Evolutionary conservation across 1,140 invertebrate genomes (phyloP).

Genomic region (Carposina sasakii): DNA sequence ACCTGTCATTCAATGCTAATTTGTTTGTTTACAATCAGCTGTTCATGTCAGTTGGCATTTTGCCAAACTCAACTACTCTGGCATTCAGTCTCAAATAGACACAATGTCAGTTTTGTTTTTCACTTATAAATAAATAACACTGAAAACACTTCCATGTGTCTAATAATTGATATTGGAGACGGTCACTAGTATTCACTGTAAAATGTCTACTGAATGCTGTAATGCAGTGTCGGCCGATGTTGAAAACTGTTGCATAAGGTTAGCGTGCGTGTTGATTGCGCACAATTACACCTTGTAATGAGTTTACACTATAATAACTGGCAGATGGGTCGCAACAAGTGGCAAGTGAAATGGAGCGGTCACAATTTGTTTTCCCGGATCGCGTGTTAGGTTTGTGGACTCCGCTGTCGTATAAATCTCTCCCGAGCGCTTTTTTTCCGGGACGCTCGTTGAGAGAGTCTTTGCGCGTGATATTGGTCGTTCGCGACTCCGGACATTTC

Average conservation of each 20-base stretch:
- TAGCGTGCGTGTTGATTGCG: slow-evolving; percentile 39
- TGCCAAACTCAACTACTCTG: slow-evolving; percentile 54
- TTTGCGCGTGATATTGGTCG: slow-evolving; percentile 47
- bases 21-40: slow-evolving; percentile 69
- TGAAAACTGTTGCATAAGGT: slow-evolving; percentile 57
- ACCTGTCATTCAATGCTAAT: slow-evolving; percentile 43
- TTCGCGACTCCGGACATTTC: slow-evolving; percentile 60
- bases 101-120: slow-evolving; percentile 70
- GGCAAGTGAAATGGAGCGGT: slow-evolving; percentile 6
- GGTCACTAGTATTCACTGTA: slow-evolving; percentile 35
- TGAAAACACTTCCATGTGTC: background rate
- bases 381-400: background rate
- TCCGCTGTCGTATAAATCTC: no score
- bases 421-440: slow-evolving; percentile 9
- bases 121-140: slow-evolving; percentile 40
- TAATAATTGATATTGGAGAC: slow-evolving; percentile 4
- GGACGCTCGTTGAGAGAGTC: slow-evolving; percentile 22
- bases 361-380: background rate
- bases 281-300: slow-evolving; percentile 47
- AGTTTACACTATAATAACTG: no score
- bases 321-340: slow-evolving; percentile 32
- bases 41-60: slow-evolving; percentile 48
- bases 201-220: slow-evolving; percentile 46
- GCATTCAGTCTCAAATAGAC: slow-evolving; percentile 62
- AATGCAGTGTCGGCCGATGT: slow-evolving; percentile 34